phyloP scores from a whole-genome alignment of 2,888 invertebrate genomes.

The Drosophila quinaria region DNA sequence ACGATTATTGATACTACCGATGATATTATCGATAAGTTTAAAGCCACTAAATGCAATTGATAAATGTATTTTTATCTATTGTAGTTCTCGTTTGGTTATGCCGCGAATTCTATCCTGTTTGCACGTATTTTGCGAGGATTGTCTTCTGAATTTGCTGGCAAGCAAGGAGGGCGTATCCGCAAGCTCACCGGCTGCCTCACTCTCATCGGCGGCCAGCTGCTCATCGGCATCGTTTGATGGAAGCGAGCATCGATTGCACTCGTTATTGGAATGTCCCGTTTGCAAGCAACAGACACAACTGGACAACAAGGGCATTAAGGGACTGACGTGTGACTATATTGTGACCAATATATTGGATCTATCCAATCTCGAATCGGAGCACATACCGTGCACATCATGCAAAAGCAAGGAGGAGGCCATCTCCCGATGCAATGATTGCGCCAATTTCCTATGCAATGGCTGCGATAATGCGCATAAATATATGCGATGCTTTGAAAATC shows the following conservation, averaged over 20 bases:
- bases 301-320: slow-evolving; percentile 91
- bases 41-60: neutral
- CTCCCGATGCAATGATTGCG: slow-evolving; percentile 97
- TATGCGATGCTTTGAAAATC: slow-evolving; percentile 98
- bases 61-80: neutral
- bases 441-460: slow-evolving; percentile 96
- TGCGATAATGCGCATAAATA: slow-evolving; percentile 98
- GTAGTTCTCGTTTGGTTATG: slow-evolving; percentile 90
- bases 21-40: neutral
- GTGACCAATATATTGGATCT: slow-evolving; percentile 94
- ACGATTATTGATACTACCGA: neutral
- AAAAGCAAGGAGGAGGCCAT: slow-evolving; percentile 97
- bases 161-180: slow-evolving; percentile 88
- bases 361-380: slow-evolving; percentile 90
- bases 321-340: slow-evolving; percentile 94
- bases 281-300: slow-evolving; percentile 95
- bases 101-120: slow-evolving; percentile 96
- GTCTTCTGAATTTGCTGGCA: slow-evolving; percentile 92
- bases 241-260: slow-evolving; percentile 59
- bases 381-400: slow-evolving; percentile 95
- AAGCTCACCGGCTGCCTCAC: slow-evolving; percentile 82
- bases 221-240: slow-evolving; percentile 82
- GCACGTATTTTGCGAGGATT: slow-evolving; percentile 97
- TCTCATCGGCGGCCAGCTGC: slow-evolving; percentile 86
- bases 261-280: slow-evolving; percentile 89